Percentiles rank a stretch among this genome's conserved stretches.
These are phyloP conservation scores for Numida meleagris DNA, from an alignment of 2,113 vertebrate genomes.

Conservation along the genomic window DNA sequence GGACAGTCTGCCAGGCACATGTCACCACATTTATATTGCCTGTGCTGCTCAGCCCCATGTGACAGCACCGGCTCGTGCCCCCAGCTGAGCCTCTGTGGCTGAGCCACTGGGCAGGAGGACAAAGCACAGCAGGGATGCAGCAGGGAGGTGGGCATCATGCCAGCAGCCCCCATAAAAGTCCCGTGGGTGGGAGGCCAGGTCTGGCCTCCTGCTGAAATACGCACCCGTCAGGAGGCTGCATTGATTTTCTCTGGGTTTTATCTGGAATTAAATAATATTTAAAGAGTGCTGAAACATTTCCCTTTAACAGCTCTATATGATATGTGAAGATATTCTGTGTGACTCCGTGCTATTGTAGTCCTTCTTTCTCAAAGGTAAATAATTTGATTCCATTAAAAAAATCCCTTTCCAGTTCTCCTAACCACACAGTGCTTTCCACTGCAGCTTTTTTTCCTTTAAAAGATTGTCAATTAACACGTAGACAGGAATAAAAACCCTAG, in stretches of 20 bases:
- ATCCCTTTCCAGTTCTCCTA: not conserved
- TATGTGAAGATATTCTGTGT: not conserved
- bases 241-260: not conserved
- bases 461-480: not conserved
- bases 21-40: not conserved
- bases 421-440: not conserved
- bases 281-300: not conserved
- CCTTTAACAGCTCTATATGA: constrained; percentile 2
- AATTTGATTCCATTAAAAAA: not conserved
- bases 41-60: not conserved
- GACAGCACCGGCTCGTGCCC: not conserved
- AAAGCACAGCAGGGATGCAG: not conserved
- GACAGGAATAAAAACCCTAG: not conserved
- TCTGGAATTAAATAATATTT: constrained; percentile 17
- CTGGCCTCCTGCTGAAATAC: not conserved
- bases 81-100: not conserved
- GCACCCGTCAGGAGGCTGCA: fast-evolving
- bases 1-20: fast-evolving
- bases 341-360: not conserved
- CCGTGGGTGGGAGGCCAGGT: not conserved
- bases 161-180: not conserved
- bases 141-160: not conserved
- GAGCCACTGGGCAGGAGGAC: not conserved
- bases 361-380: not conserved
- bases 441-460: not conserved